Evolutionary conservation across 2,888 invertebrate genomes (phyloP), one percentile per base, ranked within the genome.

Genomic region (Mycalesis mineus): DNA sequence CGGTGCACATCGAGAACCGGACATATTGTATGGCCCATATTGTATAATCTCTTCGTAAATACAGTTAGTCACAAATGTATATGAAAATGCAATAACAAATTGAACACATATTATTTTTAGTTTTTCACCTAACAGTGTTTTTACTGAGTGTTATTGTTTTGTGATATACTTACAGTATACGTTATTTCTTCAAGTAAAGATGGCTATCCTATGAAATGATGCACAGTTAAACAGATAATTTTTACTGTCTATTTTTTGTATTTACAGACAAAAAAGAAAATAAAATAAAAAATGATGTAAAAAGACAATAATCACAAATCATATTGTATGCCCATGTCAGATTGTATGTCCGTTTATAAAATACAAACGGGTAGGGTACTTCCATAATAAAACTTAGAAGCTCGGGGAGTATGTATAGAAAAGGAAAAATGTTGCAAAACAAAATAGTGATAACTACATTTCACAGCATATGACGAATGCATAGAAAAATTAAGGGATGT

Each of bases 191-290:
- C 90, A 88, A 84, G 89, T 88, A 90, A 86, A 90, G 91, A 91
- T 91, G 91, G 92, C 92, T 92, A 92, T 92, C 92, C 92, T 92
- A 92, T 92, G 92, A 91, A 92, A 92, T 92, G 92, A 91, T 91
- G 92, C 92, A 93, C 91, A 93, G 92, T 93, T 93, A 93, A 93
- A 93, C 92, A 93, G 91, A 93, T 93, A 91, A 92, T 92, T 91
- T 93, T 92, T 92, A 92, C 91, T 90, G 85, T 81, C 88, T 84
- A 84, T 88, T 87, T 87, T 81, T 87, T 86, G 85, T 88, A 89
- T 90, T 88, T 87, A 88, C 86, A 90, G 80, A 82, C 80, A 81
- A 77, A 71, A 68, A 76, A 74, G 47, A 31, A 74, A 76, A 74
- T 51, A 28, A 74, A 73, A 74, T 73, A 76, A 77, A 76, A 74